phyloP scores from a whole-genome alignment of 2,113 vertebrate species.

The Aleadryas rufinucha region DNA sequence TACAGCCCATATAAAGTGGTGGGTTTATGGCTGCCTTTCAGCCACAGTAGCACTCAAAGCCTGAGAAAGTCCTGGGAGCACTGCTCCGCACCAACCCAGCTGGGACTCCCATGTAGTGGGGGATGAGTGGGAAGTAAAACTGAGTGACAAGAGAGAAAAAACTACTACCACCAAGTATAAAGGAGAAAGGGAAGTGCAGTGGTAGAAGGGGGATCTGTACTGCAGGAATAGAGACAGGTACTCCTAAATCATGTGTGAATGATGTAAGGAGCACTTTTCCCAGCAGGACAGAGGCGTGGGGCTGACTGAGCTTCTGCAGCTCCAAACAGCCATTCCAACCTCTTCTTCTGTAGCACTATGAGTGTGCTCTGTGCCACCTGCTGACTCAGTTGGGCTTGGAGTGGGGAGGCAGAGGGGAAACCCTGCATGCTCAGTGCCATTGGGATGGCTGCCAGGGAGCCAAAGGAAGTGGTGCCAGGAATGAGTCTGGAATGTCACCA shows the following conservation, averaged over 20 bases:
- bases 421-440: rapidly evolving
- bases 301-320: neutral
- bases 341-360: neutral
- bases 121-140: neutral
- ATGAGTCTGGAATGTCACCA: neutral
- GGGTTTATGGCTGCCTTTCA: neutral
- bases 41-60: neutral
- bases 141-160: neutral
- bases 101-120: too few species aligned
- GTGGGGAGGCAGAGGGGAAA: neutral
- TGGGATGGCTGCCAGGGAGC: neutral
- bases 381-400: rapidly evolving
- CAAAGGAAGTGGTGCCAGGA: neutral
- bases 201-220: neutral
- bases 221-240: neutral
- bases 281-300: neutral
- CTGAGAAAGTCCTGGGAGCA: neutral
- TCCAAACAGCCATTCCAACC: neutral
- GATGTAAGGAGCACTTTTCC: neutral
- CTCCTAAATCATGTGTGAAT: neutral
- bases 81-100: neutral
- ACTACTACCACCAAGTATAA: neutral
- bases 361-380: neutral
- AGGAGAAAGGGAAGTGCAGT: neutral
- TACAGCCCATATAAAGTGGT: neutral